Percentiles rank a stretch among this genome's conserved stretches.
phyloP scores from a whole-genome alignment of 2,888 invertebrate genomes.

The Pristionchus maxplancki region DNA sequence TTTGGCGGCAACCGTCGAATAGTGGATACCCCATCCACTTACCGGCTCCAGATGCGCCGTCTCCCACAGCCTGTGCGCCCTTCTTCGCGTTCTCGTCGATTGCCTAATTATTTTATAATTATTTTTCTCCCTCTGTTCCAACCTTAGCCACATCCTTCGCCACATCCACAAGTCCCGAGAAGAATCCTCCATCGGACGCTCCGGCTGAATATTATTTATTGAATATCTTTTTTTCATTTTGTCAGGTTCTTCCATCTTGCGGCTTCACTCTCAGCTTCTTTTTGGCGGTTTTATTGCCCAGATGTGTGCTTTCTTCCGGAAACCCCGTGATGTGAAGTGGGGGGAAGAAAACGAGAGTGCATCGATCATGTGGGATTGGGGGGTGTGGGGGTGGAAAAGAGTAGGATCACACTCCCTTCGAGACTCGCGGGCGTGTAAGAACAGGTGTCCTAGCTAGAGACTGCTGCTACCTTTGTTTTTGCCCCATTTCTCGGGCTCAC shows the following conservation, averaged over 20 bases:
- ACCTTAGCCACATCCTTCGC: constrained; percentile 45
- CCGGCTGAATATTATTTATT: neutral
- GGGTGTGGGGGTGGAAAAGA: constrained; percentile 1
- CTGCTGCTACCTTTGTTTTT: neutral
- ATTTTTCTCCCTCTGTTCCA: neutral
- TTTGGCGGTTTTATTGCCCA: constrained; percentile 17
- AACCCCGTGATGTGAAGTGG: neutral
- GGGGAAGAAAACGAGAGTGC: neutral
- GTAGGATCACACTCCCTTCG: neutral
- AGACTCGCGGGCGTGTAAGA: neutral
- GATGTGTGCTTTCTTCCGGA: constrained; percentile 22
- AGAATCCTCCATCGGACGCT: constrained; percentile 36
- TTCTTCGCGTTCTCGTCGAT: constrained; percentile 45
- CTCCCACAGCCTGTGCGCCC: constrained; percentile 44
- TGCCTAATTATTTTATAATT: neutral
- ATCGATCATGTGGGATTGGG: neutral
- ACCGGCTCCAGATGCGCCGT: constrained; percentile 20
- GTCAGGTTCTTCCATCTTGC: neutral
- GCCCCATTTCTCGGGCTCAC: neutral
- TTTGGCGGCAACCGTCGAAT: no score
- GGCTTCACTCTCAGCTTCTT: neutral
- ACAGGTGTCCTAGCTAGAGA: constrained; percentile 17
- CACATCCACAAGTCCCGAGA: constrained; percentile 28
- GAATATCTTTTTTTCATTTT: neutral
- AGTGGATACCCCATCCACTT: neutral